phyloP scores from a whole-genome alignment of 2,797 vertebrate species.

The Sciurus vulgaris region DNA sequence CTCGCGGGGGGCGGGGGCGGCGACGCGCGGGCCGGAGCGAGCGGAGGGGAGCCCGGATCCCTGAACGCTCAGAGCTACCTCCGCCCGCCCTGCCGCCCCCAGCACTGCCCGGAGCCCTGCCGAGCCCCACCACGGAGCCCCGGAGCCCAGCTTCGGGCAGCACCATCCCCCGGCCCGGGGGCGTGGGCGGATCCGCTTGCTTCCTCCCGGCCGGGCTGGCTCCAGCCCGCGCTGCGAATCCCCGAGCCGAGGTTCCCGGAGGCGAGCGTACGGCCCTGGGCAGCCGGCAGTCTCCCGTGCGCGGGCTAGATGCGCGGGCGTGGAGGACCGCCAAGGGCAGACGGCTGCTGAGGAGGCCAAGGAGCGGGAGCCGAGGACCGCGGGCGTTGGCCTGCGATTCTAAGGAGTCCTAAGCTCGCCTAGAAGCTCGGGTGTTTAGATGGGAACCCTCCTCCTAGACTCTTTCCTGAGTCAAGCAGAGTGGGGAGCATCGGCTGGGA shows the following conservation, averaged over 20 bases:
- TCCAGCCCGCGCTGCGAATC: background rate
- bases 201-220: background rate
- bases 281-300: background rate
- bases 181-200: constrained; percentile 10
- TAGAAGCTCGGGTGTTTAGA: background rate
- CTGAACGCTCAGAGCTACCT: background rate
- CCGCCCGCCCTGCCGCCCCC: background rate
- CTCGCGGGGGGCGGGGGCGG: constrained; percentile 67
- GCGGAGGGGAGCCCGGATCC: background rate
- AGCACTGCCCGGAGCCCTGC: background rate
- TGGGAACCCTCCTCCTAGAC: background rate
- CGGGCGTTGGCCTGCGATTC: constrained; percentile 36
- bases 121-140: constrained; percentile 35
- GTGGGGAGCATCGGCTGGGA: background rate
- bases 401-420: background rate
- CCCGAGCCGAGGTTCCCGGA: background rate
- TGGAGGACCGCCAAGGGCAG: constrained; percentile 3
- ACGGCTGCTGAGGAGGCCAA: background rate
- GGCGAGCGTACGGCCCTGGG: background rate
- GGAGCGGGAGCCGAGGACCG: background rate
- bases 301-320: background rate
- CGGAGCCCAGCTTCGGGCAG: background rate
- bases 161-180: background rate
- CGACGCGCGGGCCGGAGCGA: background rate
- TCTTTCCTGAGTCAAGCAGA: background rate